phyloP scores from a whole-genome alignment of 2,888 invertebrate species.

The Drosophila rellima region DNA sequence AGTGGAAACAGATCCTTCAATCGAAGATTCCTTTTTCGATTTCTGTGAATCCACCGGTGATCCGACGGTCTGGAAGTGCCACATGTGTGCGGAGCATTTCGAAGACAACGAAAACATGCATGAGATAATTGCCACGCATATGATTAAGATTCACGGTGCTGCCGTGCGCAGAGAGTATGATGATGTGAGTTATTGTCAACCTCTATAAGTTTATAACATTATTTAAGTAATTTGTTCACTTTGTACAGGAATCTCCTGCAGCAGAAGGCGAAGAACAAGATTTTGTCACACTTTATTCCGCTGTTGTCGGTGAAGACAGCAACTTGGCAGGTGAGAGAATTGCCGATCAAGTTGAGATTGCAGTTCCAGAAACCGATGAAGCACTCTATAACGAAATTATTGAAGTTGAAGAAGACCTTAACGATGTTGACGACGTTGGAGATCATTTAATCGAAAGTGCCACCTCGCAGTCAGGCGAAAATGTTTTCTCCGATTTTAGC shows the following conservation, averaged over 20 bases:
- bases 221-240: not conserved
- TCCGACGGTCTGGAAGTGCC: constrained; percentile 55
- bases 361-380: constrained; percentile 28
- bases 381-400: constrained; percentile 48
- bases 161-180: constrained; percentile 28
- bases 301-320: constrained; percentile 13
- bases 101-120: constrained; percentile 54
- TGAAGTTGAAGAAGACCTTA: constrained; percentile 44
- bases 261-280: constrained; percentile 24
- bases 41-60: constrained; percentile 45
- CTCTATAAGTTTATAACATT: too few relatives aligned
- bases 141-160: constrained; percentile 52
- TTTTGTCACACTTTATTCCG: constrained; percentile 30
- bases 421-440: constrained; percentile 34
- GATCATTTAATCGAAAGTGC: constrained; percentile 29
- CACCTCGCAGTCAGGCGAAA: constrained; percentile 32
- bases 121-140: constrained; percentile 37
- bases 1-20: constrained; percentile 14
- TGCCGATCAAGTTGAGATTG: constrained; percentile 22
- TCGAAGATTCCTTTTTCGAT: constrained; percentile 35
- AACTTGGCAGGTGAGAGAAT: not conserved
- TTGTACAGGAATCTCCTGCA: constrained; percentile 23
- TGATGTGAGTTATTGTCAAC: constrained; percentile 31
- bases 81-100: constrained; percentile 71
- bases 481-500: constrained; percentile 46